phyloP scores from a whole-genome alignment of 2,797 vertebrate genomes.

The Sciaenops ocellatus region DNA sequence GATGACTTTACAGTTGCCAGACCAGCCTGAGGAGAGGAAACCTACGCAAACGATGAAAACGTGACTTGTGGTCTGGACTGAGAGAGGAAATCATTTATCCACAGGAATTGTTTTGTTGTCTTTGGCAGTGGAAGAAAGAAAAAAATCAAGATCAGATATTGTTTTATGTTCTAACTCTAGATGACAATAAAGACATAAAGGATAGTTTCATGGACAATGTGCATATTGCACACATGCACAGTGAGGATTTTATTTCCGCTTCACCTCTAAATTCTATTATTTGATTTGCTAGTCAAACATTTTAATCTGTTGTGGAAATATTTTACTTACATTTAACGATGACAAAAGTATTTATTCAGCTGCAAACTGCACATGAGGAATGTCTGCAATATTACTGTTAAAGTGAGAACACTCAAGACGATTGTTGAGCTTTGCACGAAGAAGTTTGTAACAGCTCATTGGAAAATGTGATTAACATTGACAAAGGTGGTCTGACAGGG shows the following conservation, averaged over 20 bases:
- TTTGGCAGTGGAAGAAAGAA: conserved; percentile 39
- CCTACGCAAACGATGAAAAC: conserved; percentile 53
- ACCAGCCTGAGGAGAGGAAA: conserved; percentile 45
- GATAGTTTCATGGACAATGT: conserved; percentile 1
- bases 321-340: neutral
- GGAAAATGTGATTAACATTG: conserved; percentile 32
- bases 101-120: conserved; percentile 24
- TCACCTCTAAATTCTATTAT: conserved; percentile 5
- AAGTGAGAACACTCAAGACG: neutral
- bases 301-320: neutral
- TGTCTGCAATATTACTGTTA: conserved; percentile 4
- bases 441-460: conserved; percentile 31
- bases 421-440: neutral
- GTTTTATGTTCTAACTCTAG: conserved; percentile 27
- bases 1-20: conserved; percentile 56
- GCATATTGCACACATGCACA: conserved; percentile 5
- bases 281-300: neutral
- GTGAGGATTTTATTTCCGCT: neutral
- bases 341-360: conserved; percentile 42
- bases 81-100: conserved; percentile 47
- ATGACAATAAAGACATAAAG: conserved; percentile 18
- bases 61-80: conserved; percentile 36
- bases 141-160: conserved; percentile 16
- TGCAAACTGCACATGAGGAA: conserved; percentile 20
- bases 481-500: conserved; percentile 34